phyloP scores from a whole-genome alignment of 2,888 invertebrate species.

The Phasia obesa region DNA sequence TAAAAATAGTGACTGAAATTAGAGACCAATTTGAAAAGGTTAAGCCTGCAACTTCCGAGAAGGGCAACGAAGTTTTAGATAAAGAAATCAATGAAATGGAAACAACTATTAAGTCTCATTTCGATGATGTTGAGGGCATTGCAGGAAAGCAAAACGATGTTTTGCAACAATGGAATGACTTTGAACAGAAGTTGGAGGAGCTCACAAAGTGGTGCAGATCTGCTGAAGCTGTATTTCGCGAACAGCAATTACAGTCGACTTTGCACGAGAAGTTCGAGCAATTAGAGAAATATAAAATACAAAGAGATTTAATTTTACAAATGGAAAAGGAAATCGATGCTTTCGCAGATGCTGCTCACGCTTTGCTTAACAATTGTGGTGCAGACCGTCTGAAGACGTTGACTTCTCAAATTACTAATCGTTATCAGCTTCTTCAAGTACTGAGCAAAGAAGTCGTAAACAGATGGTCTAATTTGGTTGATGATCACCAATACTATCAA shows the following conservation, averaged over 20 bases:
- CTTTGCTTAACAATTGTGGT: conserved; percentile 91
- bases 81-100: conserved; percentile 89
- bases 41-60: conserved; percentile 90
- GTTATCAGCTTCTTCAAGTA: conserved; percentile 91
- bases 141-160: conserved; percentile 89
- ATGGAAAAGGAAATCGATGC: conserved; percentile 94
- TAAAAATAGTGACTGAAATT: conserved; percentile 87
- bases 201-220: conserved; percentile 93
- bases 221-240: conserved; percentile 92
- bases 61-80: conserved; percentile 88
- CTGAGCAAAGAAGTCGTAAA: conserved; percentile 93
- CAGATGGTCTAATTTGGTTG: conserved; percentile 91
- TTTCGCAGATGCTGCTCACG: conserved; percentile 95
- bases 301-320: conserved; percentile 89
- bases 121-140: conserved; percentile 86
- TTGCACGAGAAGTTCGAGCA: conserved; percentile 91
- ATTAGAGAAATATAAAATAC: conserved; percentile 87
- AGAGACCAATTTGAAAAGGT: conserved; percentile 87
- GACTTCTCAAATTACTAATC: conserved; percentile 93
- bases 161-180: conserved; percentile 92
- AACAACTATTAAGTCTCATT: conserved; percentile 86
- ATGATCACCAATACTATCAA: conserved; percentile 91
- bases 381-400: conserved; percentile 93
- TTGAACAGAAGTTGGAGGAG: conserved; percentile 91
- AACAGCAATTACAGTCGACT: conserved; percentile 91